Base-by-base conservation (phyloP, 2,113 vertebrate genomes). In the Cyanoderma ruficeps region DNA sequence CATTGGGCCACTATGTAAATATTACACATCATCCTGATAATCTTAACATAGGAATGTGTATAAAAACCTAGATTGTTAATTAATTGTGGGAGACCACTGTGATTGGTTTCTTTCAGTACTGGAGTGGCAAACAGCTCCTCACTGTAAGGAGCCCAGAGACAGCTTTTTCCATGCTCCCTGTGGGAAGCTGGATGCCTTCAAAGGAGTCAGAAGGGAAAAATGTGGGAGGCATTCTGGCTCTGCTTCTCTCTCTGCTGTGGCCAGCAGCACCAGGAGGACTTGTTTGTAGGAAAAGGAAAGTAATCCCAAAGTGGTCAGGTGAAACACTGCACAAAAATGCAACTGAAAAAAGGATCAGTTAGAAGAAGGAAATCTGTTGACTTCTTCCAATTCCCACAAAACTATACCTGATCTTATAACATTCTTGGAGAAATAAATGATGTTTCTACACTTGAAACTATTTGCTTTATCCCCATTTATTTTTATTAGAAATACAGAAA, bases 131-230 rank as follows among this genome's bases (percentile, higher is more conserved):
- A 83, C 70, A 93, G 78, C 75, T 91, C 50, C 64, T 61, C 4
- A 0, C 42, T 28, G 30, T 20, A 42, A 90, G 56, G n/a, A 94
- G 42, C 41, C 55, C 77, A 84, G 82, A 74, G 71, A 65, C 47
- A 44, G 68, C 55, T 80, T 91, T 91, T 63, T 50, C 23, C 60
- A 27, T 8, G 21, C 35, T 92, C 90, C 56, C 88, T 74, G 75
- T 71, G 64, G 87, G 95, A 89, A 95, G 85, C 63, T 94, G 90
- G 87, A 78, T 75, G 79, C 71, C 87, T 85, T 90, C 91, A 93
- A 79, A 94, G 83, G 53, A 90, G 70, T 95, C 89, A 93, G 85
- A 94, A 96, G 85, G 93, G 42, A 52, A 94, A 89, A 94, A 74
- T 2, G 3, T 24, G 1, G 93, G 90, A 85, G 85, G 63, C 47